phyloP scores from a whole-genome alignment of 2,888 invertebrate genomes.

The Mactromeris polynyma region DNA sequence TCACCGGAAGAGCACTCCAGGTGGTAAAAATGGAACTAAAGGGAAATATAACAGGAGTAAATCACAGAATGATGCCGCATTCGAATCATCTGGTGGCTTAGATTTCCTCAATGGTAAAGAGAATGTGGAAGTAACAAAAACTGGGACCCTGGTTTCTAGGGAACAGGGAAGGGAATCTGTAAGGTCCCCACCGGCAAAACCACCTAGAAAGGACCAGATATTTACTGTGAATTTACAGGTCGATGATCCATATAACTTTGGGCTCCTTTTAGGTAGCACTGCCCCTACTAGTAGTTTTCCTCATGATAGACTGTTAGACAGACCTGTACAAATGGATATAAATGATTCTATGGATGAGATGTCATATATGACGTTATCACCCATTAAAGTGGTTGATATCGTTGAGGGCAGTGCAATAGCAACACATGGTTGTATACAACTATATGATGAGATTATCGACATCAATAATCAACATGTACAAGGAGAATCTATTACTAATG shows the following conservation, averaged over 20 bases:
- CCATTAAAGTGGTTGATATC: slow-evolving; percentile 77
- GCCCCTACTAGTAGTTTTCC: slow-evolving; percentile 42
- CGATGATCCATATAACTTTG: slow-evolving; percentile 70
- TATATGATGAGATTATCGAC: slow-evolving; percentile 95
- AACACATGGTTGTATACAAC: slow-evolving; percentile 91
- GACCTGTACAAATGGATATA: slow-evolving; percentile 38
- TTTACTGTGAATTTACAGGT: slow-evolving; percentile 76
- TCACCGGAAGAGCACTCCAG: no score
- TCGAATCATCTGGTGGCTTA: slow-evolving; percentile 35
- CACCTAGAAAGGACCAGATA: slow-evolving; percentile 81
- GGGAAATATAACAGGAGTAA: slow-evolving; percentile 62
- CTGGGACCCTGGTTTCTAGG: slow-evolving; percentile 44
- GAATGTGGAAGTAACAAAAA: slow-evolving; percentile 48
- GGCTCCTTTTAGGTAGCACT: slow-evolving; percentile 75
- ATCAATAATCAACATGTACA: slow-evolving; percentile 92
- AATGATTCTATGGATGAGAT: slow-evolving; percentile 63
- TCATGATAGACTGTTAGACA: slow-evolving; percentile 51
- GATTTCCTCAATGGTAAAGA: slow-evolving; percentile 50
- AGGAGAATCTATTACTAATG: slow-evolving; percentile 76
- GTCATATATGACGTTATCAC: slow-evolving; percentile 55
- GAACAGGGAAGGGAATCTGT: slow-evolving; percentile 29
- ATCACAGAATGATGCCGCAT: slow-evolving; percentile 66
- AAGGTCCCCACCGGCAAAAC: slow-evolving; percentile 81
- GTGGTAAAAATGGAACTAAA: slow-evolving; percentile 55
- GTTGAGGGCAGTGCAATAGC: slow-evolving; percentile 75